Evolutionary conservation across 1,140 invertebrate genomes (phyloP).

Genomic region (Drosophila sulfurigaster): DNA sequence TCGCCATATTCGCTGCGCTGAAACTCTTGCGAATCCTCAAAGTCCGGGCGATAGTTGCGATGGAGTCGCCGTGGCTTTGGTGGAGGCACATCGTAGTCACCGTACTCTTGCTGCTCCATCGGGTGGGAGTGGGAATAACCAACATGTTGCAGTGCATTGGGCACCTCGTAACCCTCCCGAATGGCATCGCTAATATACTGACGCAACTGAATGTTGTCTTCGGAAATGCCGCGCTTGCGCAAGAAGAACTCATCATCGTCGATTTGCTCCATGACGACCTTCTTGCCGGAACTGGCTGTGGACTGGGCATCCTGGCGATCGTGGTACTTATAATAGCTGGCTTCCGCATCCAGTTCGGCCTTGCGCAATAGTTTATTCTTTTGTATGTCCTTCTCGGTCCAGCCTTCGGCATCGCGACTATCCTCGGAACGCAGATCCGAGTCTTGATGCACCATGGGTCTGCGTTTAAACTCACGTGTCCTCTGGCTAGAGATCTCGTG

Average conservation of each 20-base stretch:
- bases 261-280: slow-evolving; percentile 92
- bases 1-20: slow-evolving; percentile 81
- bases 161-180: slow-evolving; percentile 90
- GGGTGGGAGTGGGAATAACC: slow-evolving; percentile 77
- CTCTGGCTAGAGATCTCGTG: slow-evolving; percentile 81
- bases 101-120: slow-evolving; percentile 47
- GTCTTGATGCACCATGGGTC: slow-evolving; percentile 81
- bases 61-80: slow-evolving; percentile 77
- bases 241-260: slow-evolving; percentile 95
- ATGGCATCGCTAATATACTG: slow-evolving; percentile 92
- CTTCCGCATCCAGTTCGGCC: slow-evolving; percentile 76
- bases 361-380: slow-evolving; percentile 79
- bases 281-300: slow-evolving; percentile 83
- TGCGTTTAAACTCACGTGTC: slow-evolving; percentile 76
- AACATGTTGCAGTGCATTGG: slow-evolving; percentile 88
- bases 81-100: slow-evolving; percentile 80
- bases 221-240: slow-evolving; percentile 91
- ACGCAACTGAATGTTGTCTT: slow-evolving; percentile 92
- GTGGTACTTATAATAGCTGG: slow-evolving; percentile 74
- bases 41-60: slow-evolving; percentile 66
- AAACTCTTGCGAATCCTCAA: slow-evolving; percentile 77
- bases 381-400: slow-evolving; percentile 78
- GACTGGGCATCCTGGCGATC: slow-evolving; percentile 81
- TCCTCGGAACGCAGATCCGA: slow-evolving; percentile 84
- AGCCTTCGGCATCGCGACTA: slow-evolving; percentile 70